Evolutionary conservation across 2,888 invertebrate species (phyloP), one percentile per base, ranked within the genome.

Genomic region (Oligia fasciuncula): DNA sequence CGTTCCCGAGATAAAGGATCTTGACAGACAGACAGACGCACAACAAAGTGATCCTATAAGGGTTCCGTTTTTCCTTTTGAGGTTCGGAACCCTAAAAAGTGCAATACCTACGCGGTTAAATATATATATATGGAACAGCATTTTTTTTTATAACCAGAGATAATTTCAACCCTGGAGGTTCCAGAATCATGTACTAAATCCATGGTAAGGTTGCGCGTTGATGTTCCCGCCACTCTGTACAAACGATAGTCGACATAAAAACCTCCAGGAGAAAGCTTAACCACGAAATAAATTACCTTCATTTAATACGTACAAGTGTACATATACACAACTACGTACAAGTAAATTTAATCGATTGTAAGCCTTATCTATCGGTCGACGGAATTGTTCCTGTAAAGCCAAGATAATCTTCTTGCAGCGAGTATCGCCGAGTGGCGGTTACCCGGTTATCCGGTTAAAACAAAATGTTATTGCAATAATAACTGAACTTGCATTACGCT

Each of bases 391-490:
- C 87, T 89, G 90, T 92, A 94, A 94, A 94, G 92, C 94, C 94
- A 93, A 94, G 94, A 93, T 95, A 94, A 95, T 94, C 93, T 92
- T 88, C 93, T 93, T 93, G 90, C 92, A 91, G 90, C 89, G 89
- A 92, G 92, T 93, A 94, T 93, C 91, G 91, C 91, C 92, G 90
- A 89, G 89, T 88, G 85, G 87, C 89, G 85, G 80, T 81, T 74
- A 74, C 70, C 70, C 91, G 91, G 93, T 95, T 94, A 95, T 95
- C 94, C 94, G 93, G 91, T 92, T 94, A 92, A 94, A 95, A 95
- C 93, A 94, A 95, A 94, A 94, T 92, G 94, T 90, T 93, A 92
- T 93, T 91, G 92, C 93, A 94, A 92, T 95, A 94, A 95, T 94
- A 95, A 93, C 93, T 91, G 93, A 91, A 93, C 91, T 91, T 92